Evolutionary conservation across 2,888 invertebrate species (phyloP), one percentile per base, ranked within the genome.

Genomic region (Bombyx huttoni): DNA sequence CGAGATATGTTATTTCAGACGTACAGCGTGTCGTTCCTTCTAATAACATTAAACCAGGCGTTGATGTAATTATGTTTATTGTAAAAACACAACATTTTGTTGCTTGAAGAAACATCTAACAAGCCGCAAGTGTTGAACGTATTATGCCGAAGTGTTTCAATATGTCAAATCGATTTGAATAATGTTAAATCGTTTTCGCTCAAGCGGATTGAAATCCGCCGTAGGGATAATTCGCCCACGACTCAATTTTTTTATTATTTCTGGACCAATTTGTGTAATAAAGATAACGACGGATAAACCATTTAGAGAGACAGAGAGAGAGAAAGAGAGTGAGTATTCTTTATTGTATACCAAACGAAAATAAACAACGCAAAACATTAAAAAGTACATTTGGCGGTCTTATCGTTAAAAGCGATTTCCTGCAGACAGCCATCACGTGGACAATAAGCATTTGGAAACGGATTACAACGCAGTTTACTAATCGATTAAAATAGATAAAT

Each of bases 131-230:
- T 75, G 81, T 78, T 80, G 75, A 80, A 77, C 70, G 75, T 75
- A 77, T 81, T 77, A 76, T 71, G 65, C 62, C 64, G 68, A 76
- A 79, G 79, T 78, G 74, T 79, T 81, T 75, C 74, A 81, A 74
- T 77, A 77, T 80, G 81, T 84, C 82, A 78, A 70, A 68, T 73
- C 63, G 69, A 65, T 75, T 81, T 83, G 79, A 82, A 72, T 82
- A 78, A 83, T 80, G 82, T 79, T 76, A 68, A 72, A 79, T 78
- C 69, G 71, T 60, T 74, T 76, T 73, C 71, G 71, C 75, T 77
- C 68, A 68, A n/a, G n/a, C n/a, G n/a, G n/a, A n/a, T n/a, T n/a
- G n/a, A n/a, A 67, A 72, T 70, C 72, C 67, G 74, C 75, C 68
- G 64, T 64, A 68, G 73, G 73, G 73, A 67, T 68, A 73, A 70